Evolutionary conservation across 2,888 invertebrate species (phyloP).

Genomic region (Scelioninae gen. 2): DNA sequence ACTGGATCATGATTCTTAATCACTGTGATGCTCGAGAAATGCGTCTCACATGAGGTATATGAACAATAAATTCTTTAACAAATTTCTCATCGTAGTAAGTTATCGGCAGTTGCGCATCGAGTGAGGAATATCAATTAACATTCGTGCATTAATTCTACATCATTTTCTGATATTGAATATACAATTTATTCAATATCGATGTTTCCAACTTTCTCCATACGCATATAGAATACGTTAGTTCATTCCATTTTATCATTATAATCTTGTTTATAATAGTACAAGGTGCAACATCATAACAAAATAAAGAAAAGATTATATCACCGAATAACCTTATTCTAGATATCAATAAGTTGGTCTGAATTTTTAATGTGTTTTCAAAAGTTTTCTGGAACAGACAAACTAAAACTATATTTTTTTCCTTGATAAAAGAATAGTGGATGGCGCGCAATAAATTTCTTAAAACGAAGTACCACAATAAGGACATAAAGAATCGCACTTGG

Average conservation of each 20-base stretch:
- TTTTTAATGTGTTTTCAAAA: conserved; percentile 18
- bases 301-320: neutral
- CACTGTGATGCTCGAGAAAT: conserved; percentile 34
- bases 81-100: conserved; percentile 24
- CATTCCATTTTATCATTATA: too few relatives aligned
- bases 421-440: conserved; percentile 25
- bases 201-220: too few relatives aligned
- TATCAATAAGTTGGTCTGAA: neutral
- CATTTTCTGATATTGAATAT: neutral
- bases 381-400: conserved; percentile 5
- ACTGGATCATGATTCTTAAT: conserved; percentile 52
- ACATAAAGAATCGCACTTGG: conserved; percentile 30
- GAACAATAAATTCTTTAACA: conserved; percentile 54
- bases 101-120: neutral
- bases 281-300: neutral
- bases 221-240: too few relatives aligned
- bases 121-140: conserved; percentile 26
- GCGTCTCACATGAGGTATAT: conserved; percentile 29
- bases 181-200: too few relatives aligned
- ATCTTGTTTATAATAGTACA: too few relatives aligned
- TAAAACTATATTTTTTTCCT: conserved; percentile 20
- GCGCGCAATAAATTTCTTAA: conserved; percentile 21
- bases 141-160: conserved; percentile 17
- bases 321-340: neutral
- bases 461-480: conserved; percentile 30